Conservation (phyloP, 2,888 invertebrate species). For the Synanthedon formicaeformis region DNA sequence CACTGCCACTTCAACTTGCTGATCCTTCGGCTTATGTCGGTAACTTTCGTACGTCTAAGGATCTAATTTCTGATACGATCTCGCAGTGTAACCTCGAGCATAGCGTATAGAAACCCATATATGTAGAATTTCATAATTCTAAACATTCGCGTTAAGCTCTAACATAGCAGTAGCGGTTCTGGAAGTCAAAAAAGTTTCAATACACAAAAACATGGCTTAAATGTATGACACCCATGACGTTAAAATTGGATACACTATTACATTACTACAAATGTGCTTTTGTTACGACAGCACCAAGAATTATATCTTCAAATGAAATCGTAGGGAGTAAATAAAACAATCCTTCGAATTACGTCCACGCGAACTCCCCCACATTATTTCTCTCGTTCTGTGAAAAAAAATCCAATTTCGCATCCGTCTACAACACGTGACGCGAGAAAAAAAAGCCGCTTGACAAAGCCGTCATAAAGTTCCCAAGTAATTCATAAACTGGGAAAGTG, state of each 20-base stretch:
- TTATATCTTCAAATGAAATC: constrained; percentile 3
- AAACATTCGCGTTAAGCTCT: no score
- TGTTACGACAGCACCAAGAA: not conserved
- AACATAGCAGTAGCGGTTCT: no score
- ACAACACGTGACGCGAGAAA: constrained; percentile 55
- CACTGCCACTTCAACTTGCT: no score
- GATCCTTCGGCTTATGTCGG: no score
- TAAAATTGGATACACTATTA: constrained; percentile 14
- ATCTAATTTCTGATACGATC: no score
- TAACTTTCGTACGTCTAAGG: no score
- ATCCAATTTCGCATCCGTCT: constrained; percentile 64
- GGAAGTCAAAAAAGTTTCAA: no score
- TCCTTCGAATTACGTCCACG: not conserved
- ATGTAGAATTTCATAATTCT: no score
- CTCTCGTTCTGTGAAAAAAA: constrained; percentile 43
- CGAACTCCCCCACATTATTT: constrained; percentile 14
- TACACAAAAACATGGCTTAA: no score
- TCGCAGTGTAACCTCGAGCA: no score
- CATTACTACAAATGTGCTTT: constrained; percentile 1
- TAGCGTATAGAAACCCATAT: no score
- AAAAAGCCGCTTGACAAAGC: constrained; percentile 49
- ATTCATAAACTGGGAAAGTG: constrained; percentile 56
- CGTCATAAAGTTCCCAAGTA: constrained; percentile 59
- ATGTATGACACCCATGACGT: constrained; percentile 18
- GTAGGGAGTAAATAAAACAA: constrained; percentile 7